Evolutionary conservation across 64 coral and sea anemone genomes (phyloP).

Genomic region (Trachythela sp.): DNA sequence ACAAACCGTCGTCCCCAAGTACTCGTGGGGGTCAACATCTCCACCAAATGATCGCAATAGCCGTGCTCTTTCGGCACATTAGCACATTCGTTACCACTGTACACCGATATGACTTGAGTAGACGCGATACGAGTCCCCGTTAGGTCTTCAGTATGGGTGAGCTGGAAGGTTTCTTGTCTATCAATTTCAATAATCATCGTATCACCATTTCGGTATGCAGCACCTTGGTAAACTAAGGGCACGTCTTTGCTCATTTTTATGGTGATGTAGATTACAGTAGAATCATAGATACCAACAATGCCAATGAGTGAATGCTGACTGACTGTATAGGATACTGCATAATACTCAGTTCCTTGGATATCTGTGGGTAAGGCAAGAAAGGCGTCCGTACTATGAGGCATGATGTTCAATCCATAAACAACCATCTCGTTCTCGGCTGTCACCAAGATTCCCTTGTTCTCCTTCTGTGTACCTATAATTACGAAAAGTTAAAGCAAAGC

Average conservation of each 20-base stretch:
- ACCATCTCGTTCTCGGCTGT: not conserved
- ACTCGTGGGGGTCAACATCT: slow-evolving; percentile 61
- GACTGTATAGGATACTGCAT: not conserved
- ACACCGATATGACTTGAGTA: slow-evolving; percentile 62
- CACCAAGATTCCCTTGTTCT: slow-evolving; percentile 1
- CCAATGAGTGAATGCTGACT: slow-evolving; percentile 3
- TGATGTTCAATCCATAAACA: slow-evolving; percentile 21
- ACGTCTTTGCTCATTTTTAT: not conserved
- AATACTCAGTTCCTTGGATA: slow-evolving; percentile 12
- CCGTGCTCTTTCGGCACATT: slow-evolving; percentile 13
- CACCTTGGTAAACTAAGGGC: not conserved
- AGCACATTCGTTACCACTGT: slow-evolving; percentile 72
- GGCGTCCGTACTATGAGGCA: slow-evolving; percentile 11
- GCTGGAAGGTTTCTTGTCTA: not conserved
- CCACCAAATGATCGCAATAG: slow-evolving; percentile 62
- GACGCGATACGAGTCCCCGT: slow-evolving; percentile 61
- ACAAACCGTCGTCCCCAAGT: slow-evolving; percentile 62
- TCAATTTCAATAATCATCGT: not conserved
- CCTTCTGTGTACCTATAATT: not conserved
- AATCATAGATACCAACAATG: not conserved
- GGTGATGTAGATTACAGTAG: not conserved
- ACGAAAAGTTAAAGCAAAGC: no score
- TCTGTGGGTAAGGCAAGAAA: not conserved
- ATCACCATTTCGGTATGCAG: not conserved
- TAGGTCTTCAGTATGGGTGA: slow-evolving; percentile 17